phyloP scores from a whole-genome alignment of 2,888 invertebrate species.

The Eupsilia transversa region DNA sequence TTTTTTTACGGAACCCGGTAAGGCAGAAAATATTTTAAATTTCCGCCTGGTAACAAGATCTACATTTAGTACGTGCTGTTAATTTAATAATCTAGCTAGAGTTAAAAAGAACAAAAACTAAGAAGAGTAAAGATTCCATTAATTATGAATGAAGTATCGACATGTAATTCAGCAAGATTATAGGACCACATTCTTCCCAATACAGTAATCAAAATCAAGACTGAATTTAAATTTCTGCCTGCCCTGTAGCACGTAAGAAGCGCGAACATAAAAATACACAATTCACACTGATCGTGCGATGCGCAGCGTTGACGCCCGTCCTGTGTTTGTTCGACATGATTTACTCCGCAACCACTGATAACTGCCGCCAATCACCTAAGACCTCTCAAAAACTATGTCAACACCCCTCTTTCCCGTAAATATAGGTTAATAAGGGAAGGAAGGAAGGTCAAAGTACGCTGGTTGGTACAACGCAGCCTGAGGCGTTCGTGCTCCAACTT shows the following conservation, averaged over 20 bases:
- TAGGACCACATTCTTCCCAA: not conserved
- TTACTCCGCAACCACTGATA: slow-evolving; percentile 65
- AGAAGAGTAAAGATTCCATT: not conserved
- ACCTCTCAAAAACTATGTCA: slow-evolving; percentile 57
- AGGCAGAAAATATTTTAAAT: not conserved
- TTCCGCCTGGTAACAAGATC: not conserved
- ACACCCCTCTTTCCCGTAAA: slow-evolving; percentile 36
- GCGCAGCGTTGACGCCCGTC: slow-evolving; percentile 65
- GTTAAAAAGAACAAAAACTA: not conserved
- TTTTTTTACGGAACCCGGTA: slow-evolving; percentile 17
- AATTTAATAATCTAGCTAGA: not conserved
- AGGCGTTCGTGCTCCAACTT: slow-evolving; percentile 83
- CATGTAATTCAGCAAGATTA: not conserved
- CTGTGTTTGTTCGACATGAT: slow-evolving; percentile 70
- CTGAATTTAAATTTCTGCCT: slow-evolving; percentile 30
- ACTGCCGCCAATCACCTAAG: slow-evolving; percentile 59
- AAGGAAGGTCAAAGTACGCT: slow-evolving; percentile 70
- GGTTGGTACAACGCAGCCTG: slow-evolving; percentile 75
- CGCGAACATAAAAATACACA: slow-evolving; percentile 57
- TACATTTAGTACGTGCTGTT: not conserved
- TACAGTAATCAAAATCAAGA: not conserved
- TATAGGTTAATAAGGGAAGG: slow-evolving; percentile 53
- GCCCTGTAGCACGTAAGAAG: slow-evolving; percentile 40
- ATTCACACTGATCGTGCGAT: slow-evolving; percentile 69
- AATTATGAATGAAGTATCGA: not conserved